phyloP scores from a whole-genome alignment of 2,888 invertebrate genomes.

The Drosophila neoperkinsi region DNA sequence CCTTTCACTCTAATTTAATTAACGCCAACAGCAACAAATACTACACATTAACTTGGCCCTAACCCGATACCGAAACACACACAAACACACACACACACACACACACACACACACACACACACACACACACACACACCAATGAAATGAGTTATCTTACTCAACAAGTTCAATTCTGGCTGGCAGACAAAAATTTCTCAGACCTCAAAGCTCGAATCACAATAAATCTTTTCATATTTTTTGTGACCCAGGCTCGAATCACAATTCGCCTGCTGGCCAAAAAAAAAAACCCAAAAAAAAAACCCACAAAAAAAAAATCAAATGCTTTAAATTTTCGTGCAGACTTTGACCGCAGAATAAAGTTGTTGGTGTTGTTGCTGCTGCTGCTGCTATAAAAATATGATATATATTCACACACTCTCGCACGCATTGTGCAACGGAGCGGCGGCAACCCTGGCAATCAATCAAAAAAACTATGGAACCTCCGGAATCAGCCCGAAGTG shows the following conservation, averaged over 20 bases:
- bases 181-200: conserved; percentile 59
- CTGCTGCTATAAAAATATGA: conserved; percentile 73
- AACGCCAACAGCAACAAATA: conserved; percentile 31
- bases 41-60: conserved; percentile 19
- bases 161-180: conserved; percentile 55
- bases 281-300: background rate
- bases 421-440: conserved; percentile 44
- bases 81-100: background rate
- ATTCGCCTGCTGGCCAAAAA: conserved; percentile 26
- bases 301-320: conserved; percentile 38
- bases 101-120: conserved; percentile 7
- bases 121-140: conserved; percentile 27
- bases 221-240: conserved; percentile 64
- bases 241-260: conserved; percentile 42
- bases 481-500: conserved; percentile 67
- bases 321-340: conserved; percentile 71
- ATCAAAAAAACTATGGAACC: conserved; percentile 71
- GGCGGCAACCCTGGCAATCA: conserved; percentile 64
- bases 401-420: conserved; percentile 76
- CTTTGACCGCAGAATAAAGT: conserved; percentile 66
- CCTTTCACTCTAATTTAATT: conserved; percentile 63
- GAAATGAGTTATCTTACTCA: conserved; percentile 56
- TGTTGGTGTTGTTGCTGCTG: conserved; percentile 38
- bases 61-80: conserved; percentile 2
- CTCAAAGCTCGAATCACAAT: conserved; percentile 45